Evolutionary conservation across 2,113 vertebrate species (phyloP).

Genomic region (Pteruthius melanotis): DNA sequence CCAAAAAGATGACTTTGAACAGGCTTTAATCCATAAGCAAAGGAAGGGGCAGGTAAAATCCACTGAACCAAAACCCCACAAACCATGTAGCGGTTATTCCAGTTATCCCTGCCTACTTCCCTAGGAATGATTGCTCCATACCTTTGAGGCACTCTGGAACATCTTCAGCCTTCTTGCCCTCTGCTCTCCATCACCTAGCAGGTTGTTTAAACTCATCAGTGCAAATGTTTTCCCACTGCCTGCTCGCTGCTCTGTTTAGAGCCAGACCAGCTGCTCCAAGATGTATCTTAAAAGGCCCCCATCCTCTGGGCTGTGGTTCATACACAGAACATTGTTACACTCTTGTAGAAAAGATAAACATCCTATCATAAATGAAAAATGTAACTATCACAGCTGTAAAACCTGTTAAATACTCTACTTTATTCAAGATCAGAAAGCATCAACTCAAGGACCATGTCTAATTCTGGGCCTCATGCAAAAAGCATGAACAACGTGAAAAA

Average conservation of each 20-base stretch:
- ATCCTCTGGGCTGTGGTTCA: neutral
- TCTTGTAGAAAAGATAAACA: constrained; percentile 34
- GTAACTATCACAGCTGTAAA: neutral
- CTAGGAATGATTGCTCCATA: neutral
- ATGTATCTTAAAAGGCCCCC: neutral
- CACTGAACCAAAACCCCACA: neutral
- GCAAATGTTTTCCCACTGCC: neutral
- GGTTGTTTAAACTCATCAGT: neutral
- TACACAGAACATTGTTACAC: neutral
- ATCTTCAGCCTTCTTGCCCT: neutral
- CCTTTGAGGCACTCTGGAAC: neutral
- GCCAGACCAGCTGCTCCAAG: neutral
- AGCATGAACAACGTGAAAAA: neutral
- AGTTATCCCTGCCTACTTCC: neutral
- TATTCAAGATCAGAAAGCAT: neutral
- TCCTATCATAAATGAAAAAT: constrained; percentile 24
- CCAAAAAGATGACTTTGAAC: neutral
- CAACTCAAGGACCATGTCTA: neutral
- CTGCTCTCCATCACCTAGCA: neutral
- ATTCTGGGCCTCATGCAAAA: neutral
- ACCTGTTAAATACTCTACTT: neutral
- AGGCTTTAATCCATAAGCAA: neutral
- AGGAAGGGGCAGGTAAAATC: neutral
- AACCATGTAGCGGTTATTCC: neutral
- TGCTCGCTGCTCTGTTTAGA: neutral